Conservation (phyloP, 2,113 vertebrate species). For the Heterocephalus glaber region DNA sequence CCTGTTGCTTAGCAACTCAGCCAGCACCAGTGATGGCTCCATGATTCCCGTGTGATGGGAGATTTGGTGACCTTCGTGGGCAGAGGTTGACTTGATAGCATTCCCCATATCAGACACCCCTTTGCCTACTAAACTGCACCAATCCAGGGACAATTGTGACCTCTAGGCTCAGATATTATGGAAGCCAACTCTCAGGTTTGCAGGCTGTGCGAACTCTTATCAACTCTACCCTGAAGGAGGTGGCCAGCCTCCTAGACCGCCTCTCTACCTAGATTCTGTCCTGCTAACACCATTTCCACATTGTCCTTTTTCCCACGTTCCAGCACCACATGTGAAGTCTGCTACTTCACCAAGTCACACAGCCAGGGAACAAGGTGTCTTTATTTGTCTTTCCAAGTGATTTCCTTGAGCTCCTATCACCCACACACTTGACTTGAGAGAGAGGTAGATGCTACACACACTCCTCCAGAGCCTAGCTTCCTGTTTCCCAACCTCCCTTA, state of each 20-base stretch:
- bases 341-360: neutral
- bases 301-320: neutral
- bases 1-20: neutral
- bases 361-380: neutral
- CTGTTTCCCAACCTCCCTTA: neutral
- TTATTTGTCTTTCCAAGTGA: conserved; percentile 49
- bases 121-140: neutral
- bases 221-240: neutral
- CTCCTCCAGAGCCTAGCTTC: neutral
- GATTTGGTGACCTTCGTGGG: neutral
- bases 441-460: neutral
- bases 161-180: neutral
- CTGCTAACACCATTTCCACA: neutral
- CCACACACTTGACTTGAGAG: conserved; percentile 12
- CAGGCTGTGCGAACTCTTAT: neutral
- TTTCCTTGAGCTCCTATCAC: neutral
- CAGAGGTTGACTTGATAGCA: neutral
- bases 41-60: neutral
- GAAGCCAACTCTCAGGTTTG: neutral
- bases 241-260: neutral
- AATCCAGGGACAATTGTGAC: neutral
- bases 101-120: neutral
- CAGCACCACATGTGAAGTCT: neutral
- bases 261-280: neutral
- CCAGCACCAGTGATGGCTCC: neutral